Evolutionary conservation across 2,113 vertebrate genomes (phyloP), one percentile per base, ranked within the genome.

Genomic region (Hassar affinis): DNA sequence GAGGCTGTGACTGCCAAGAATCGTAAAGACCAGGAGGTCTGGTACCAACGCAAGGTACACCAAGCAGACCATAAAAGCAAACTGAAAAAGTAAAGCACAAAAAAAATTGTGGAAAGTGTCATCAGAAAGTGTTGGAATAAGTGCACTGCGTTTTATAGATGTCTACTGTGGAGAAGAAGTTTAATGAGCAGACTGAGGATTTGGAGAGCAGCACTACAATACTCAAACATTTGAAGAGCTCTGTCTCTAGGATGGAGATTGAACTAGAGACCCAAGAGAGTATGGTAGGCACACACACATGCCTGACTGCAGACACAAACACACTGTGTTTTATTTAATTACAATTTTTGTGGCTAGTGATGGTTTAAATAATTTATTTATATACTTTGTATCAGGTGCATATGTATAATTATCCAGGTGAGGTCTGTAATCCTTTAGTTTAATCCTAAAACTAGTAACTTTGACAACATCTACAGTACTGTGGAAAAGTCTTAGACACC

Each of bases 181-280:
- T 95, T 0, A 66, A 82, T 4, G 90, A 79, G 0, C 89, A 93
- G 22, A 91, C 93, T 59, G 94, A 95, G 68, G 91, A 87, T 86
- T 91, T 95, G 0, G 85, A 92, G 45, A 88, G 90, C 0, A 92
- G 86, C 77, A 94, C 84, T 86, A 91, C 89, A 56, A 94, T 97
- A 78, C 85, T 96, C 30, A 94, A 93, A 14, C 93, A 96, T 25
- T 88, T 96, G 83, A 92, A 91, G 82, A 94, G 89, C 33, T 91
- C 85, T 25, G 75, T 93, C 57, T 95, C 96, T 88, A 95, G 87
- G 79, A 85, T 96, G 82, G 92, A 97, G 86, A 95, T 96, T 61
- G 96, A 98, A 0, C 92, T 96, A 1, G 95, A 98, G 87, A 94
- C 94, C 76, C 90, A 94, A 81, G 56, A 94, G 35, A 96, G 93